Conservation (phyloP, 2,888 invertebrate species). For the Orchestes rusci region DNA sequence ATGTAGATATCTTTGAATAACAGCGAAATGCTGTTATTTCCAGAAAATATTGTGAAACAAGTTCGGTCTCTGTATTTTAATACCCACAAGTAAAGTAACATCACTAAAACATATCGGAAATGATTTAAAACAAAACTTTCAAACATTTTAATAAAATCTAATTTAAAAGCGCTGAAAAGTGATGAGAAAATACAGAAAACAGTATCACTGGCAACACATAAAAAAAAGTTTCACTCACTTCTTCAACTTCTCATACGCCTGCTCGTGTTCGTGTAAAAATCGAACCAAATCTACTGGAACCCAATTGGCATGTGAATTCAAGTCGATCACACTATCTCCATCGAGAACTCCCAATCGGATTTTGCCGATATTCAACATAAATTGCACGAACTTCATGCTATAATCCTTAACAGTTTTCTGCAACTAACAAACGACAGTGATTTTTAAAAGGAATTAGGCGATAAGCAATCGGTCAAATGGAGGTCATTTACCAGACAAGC, state of each 20-base stretch:
- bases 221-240: constrained; percentile 23
- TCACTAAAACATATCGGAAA: no score
- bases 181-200: no score
- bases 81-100: no score
- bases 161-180: no score
- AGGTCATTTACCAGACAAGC: no score
- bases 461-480: neutral
- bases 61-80: no score
- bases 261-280: constrained; percentile 26
- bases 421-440: constrained; percentile 7
- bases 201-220: neutral
- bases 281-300: constrained; percentile 30
- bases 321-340: constrained; percentile 30
- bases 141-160: no score
- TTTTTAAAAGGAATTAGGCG: neutral
- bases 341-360: constrained; percentile 29
- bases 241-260: constrained; percentile 27
- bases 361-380: constrained; percentile 28
- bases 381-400: constrained; percentile 32
- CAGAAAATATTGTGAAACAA: no score
- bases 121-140: no score
- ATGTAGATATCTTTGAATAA: no score
- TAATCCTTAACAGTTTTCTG: no score
- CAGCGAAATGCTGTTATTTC: no score
- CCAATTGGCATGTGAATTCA: constrained; percentile 28